Conservation (phyloP, 1,140 invertebrate genomes). For the Drosophila sechellia region DNA sequence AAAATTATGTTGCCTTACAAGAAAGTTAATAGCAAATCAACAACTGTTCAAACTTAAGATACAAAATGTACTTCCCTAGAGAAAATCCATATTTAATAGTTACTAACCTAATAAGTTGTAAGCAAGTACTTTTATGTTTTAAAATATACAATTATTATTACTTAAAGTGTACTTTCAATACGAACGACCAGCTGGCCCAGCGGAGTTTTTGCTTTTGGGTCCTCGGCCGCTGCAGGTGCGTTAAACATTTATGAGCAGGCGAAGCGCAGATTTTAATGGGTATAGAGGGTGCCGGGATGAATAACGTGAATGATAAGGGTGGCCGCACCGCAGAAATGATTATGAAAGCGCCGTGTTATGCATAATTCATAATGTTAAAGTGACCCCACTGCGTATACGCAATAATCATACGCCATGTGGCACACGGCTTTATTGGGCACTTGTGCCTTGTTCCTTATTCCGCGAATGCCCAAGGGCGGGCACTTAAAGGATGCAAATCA, state of each 20-base stretch:
- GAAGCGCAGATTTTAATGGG: slow-evolving; percentile 46
- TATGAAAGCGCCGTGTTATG: slow-evolving; percentile 66
- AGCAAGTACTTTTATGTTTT: neutral
- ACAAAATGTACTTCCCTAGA: neutral
- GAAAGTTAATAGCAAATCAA: neutral
- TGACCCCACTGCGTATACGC: slow-evolving; percentile 78
- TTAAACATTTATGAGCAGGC: slow-evolving; percentile 77
- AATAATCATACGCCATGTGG: slow-evolving; percentile 71
- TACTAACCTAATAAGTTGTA: too few relatives aligned
- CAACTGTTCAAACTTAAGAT: neutral
- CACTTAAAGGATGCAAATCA: slow-evolving; percentile 23
- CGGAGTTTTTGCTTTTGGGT: slow-evolving; percentile 11
- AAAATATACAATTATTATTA: neutral
- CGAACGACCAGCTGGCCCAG: slow-evolving; percentile 12
- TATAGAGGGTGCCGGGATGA: neutral
- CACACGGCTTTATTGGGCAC: slow-evolving; percentile 26
- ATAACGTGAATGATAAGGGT: neutral
- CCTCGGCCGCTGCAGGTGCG: slow-evolving; percentile 61
- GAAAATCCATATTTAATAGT: too few relatives aligned
- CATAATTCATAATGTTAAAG: slow-evolving; percentile 80
- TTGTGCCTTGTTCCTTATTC: slow-evolving; percentile 4
- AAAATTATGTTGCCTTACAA: neutral
- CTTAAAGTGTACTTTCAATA: slow-evolving; percentile 1
- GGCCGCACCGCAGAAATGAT: slow-evolving; percentile 64
- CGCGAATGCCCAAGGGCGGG: slow-evolving; percentile 10